A percentile compares a stretch with the other conserved stretches of the same genome.
Conservation (phyloP, 2,797 vertebrate species). For the Diglossa cyanea region DNA sequence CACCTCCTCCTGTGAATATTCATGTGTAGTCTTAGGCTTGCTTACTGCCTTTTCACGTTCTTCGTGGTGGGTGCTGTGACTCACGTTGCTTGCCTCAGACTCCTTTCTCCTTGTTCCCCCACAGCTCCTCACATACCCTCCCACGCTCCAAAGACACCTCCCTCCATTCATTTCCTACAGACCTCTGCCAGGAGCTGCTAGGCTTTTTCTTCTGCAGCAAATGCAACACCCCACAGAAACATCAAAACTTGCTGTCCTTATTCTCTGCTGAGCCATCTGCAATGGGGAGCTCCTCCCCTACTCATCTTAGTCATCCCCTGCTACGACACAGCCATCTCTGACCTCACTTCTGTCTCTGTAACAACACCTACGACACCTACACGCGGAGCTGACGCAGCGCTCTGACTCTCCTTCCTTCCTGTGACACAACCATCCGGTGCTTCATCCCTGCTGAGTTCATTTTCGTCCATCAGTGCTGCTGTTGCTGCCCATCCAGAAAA, state of each 20-base stretch:
- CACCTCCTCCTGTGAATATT: slow-evolving; percentile 59
- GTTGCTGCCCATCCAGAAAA: background rate
- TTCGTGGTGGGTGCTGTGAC: slow-evolving; percentile 43
- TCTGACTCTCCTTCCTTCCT: background rate
- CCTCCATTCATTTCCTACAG: slow-evolving; percentile 16
- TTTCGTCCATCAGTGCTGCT: background rate
- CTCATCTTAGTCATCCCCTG: slow-evolving; percentile 26
- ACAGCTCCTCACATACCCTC: slow-evolving; percentile 21
- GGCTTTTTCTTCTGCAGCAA: background rate
- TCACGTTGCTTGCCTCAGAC: slow-evolving; percentile 37
- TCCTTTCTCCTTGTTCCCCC: slow-evolving; percentile 17
- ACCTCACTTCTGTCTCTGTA: background rate
- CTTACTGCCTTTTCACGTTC: slow-evolving; percentile 50
- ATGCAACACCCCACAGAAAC: background rate
- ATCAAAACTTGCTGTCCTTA: background rate
- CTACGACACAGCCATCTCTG: background rate
- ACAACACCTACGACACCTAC: background rate
- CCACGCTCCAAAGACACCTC: background rate
- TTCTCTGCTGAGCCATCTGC: background rate
- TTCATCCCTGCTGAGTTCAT: background rate
- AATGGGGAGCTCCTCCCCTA: background rate
- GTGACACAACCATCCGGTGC: background rate
- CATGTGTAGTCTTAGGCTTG: slow-evolving; percentile 52
- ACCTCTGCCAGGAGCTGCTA: background rate
- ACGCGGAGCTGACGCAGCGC: background rate